Percentiles rank a stretch among this genome's conserved stretches.
Evolutionary conservation across 2,797 vertebrate species (phyloP).

Genomic region (Rhadinocentrus ornatus): DNA sequence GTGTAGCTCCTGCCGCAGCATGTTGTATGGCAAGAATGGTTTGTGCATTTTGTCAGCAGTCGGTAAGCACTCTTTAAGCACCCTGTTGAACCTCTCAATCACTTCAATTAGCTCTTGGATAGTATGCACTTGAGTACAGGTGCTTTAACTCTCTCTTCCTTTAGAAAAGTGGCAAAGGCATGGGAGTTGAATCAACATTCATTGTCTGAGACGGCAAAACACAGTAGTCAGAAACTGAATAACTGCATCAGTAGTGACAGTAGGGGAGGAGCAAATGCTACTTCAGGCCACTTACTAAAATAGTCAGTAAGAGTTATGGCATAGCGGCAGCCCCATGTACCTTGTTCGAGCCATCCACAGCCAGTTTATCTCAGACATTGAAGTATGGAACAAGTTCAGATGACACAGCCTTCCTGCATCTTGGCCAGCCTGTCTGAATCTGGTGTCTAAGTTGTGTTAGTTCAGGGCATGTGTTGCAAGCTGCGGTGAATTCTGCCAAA

Average conservation of each 20-base stretch:
- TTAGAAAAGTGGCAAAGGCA: slow-evolving; percentile 1
- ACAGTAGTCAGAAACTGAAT: neutral
- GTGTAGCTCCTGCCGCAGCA: neutral
- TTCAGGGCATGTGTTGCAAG: neutral
- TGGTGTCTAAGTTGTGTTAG: neutral
- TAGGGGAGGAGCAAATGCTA: neutral
- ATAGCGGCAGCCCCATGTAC: too few species aligned
- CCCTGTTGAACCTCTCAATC: neutral
- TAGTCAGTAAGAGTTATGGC: too few species aligned
- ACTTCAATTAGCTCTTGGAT: neutral
- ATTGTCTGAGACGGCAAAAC: neutral
- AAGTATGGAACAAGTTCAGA: neutral
- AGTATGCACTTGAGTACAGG: neutral
- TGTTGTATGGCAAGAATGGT: too few species aligned
- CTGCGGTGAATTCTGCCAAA: too few species aligned
- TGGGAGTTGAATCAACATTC: neutral
- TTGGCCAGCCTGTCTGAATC: neutral
- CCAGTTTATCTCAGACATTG: neutral
- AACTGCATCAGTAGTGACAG: neutral
- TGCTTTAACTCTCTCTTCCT: slow-evolving; percentile 4
- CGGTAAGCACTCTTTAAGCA: neutral
- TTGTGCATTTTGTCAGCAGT: too few species aligned
- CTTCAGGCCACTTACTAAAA: too few species aligned
- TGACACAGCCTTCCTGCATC: neutral
- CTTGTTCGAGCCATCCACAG: neutral